phyloP scores from a whole-genome alignment of 2,113 vertebrate species.

The Diadophis punctatus region DNA sequence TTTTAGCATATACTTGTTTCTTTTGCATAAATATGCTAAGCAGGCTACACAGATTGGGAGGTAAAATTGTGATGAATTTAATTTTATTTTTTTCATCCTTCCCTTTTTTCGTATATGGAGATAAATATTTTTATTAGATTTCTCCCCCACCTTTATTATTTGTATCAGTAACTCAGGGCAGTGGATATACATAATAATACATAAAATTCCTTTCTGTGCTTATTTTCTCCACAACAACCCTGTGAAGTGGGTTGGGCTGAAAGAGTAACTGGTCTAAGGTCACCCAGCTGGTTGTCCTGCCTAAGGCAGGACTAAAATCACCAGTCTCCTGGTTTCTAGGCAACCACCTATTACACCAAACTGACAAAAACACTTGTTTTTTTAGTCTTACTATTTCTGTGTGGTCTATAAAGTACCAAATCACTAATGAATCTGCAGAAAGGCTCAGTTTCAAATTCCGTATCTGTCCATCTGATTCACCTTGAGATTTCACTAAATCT shows the following conservation, averaged over 20 bases:
- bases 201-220: background rate
- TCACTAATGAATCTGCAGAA: background rate
- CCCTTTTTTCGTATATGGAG: background rate
- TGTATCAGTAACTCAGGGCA: background rate
- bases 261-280: background rate
- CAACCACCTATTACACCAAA: background rate
- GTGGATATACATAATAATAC: background rate
- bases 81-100: background rate
- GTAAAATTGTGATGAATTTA: background rate
- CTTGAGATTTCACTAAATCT: background rate
- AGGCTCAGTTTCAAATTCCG: background rate
- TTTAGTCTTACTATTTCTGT: background rate
- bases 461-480: background rate
- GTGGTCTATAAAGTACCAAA: background rate
- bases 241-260: background rate
- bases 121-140: background rate
- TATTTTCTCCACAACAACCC: background rate
- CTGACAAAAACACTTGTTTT: background rate
- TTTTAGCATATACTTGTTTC: background rate
- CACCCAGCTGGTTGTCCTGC: background rate
- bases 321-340: background rate
- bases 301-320: background rate
- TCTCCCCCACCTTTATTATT: background rate
- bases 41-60: background rate
- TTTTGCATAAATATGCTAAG: background rate